Evolutionary conservation across 2,113 vertebrate genomes (phyloP).

Genomic region (Bubo scandiacus): DNA sequence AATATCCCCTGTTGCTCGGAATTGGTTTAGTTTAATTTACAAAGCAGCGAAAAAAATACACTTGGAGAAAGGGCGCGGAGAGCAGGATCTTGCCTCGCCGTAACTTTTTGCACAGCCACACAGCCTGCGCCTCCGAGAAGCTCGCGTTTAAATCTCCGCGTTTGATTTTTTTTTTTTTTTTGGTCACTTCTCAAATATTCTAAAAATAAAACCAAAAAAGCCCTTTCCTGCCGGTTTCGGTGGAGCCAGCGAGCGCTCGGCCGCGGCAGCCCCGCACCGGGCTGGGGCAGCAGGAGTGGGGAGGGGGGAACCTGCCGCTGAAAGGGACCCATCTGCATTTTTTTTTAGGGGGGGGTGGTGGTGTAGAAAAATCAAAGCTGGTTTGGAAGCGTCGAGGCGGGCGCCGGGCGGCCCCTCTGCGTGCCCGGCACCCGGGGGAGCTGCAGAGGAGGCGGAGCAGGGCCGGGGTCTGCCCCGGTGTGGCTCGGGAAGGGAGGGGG

Average conservation of each 20-base stretch:
- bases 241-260: neutral
- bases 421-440: neutral
- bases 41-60: neutral
- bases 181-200: neutral
- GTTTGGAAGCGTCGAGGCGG: neutral
- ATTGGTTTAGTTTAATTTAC: neutral
- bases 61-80: neutral
- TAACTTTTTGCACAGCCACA: neutral
- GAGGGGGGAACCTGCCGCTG: neutral
- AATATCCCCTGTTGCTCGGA: neutral
- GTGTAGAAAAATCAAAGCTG: neutral
- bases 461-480: neutral
- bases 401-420: neutral
- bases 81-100: neutral
- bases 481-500: too few species aligned
- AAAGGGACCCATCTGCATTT: conserved; percentile 30
- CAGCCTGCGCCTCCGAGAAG: neutral
- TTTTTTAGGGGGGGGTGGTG: neutral
- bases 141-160: neutral
- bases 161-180: too few species aligned
- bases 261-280: neutral
- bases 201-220: neutral
- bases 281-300: neutral
- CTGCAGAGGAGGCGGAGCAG: neutral
- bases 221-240: neutral